Evolutionary conservation across 2,888 invertebrate species (phyloP).

Genomic region (Pogonocherus hispidulus): DNA sequence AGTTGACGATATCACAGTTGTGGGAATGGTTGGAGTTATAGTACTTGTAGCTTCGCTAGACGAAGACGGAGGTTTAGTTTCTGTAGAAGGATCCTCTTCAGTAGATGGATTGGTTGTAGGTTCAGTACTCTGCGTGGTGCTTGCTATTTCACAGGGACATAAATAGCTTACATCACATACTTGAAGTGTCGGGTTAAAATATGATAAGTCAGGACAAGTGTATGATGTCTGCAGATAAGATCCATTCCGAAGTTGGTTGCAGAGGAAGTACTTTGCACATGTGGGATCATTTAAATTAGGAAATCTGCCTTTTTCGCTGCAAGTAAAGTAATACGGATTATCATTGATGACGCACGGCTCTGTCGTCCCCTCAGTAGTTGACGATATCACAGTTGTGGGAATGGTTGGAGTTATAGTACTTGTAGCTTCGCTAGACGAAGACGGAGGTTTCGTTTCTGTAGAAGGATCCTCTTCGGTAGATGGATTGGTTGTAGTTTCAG

Average conservation of each 20-base stretch:
- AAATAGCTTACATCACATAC: constrained; percentile 42
- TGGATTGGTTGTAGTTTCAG: not conserved
- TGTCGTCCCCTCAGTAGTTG: no score
- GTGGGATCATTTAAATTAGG: constrained; percentile 65
- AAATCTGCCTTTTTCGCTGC: constrained; percentile 66
- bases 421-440: not conserved
- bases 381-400: not conserved
- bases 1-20: no score
- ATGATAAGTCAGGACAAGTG: constrained; percentile 45
- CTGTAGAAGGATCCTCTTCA: constrained; percentile 4
- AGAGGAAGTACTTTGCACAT: constrained; percentile 54
- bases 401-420: not conserved
- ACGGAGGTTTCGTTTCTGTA: no score
- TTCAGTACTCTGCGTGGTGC: no score
- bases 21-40: no score
- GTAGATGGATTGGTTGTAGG: no score
- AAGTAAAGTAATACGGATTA: constrained; percentile 36
- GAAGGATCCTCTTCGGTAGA: not conserved
- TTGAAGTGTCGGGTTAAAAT: constrained; percentile 43
- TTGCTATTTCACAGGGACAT: constrained; percentile 18
- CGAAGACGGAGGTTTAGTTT: not conserved
- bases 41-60: not conserved
- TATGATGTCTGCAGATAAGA: constrained; percentile 60
- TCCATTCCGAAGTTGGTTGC: constrained; percentile 48
- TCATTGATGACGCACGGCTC: no score